phyloP scores from a whole-genome alignment of 2,797 vertebrate genomes.

The Rhinichthys osculus region DNA sequence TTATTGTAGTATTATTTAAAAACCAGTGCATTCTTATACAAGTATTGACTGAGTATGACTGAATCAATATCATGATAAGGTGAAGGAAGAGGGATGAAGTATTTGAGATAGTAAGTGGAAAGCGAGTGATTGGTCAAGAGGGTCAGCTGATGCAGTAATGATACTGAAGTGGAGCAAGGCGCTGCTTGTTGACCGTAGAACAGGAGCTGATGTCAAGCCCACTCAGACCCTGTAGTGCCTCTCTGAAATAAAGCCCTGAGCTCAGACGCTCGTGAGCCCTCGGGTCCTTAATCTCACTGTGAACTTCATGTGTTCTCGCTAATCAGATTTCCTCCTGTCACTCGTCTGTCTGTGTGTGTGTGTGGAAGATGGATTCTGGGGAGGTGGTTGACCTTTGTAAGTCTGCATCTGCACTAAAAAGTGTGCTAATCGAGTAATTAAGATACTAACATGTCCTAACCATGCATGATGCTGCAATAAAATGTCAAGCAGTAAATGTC shows the following conservation, averaged over 20 bases:
- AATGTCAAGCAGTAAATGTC: neutral
- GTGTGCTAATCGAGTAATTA: neutral
- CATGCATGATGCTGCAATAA: neutral
- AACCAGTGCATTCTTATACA: neutral
- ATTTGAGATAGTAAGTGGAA: neutral
- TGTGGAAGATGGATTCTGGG: neutral
- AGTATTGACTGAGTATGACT: neutral
- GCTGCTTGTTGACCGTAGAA: neutral
- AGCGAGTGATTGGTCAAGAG: conserved; percentile 10
- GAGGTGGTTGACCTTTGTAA: neutral
- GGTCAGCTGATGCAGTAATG: neutral
- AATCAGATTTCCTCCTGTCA: conserved; percentile 34
- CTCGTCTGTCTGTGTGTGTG: neutral
- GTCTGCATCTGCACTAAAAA: neutral
- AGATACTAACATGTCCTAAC: neutral
- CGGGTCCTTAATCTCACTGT: conserved; percentile 7
- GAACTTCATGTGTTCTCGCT: neutral
- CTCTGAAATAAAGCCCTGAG: neutral
- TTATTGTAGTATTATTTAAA: neutral
- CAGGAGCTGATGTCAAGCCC: neutral
- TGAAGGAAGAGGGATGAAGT: neutral
- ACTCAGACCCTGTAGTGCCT: neutral
- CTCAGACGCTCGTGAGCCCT: neutral
- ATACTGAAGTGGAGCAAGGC: neutral
- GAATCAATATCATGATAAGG: neutral